Evolutionary conservation across 2,888 invertebrate species (phyloP).

Genomic region (Tetanocera ferruginea): DNA sequence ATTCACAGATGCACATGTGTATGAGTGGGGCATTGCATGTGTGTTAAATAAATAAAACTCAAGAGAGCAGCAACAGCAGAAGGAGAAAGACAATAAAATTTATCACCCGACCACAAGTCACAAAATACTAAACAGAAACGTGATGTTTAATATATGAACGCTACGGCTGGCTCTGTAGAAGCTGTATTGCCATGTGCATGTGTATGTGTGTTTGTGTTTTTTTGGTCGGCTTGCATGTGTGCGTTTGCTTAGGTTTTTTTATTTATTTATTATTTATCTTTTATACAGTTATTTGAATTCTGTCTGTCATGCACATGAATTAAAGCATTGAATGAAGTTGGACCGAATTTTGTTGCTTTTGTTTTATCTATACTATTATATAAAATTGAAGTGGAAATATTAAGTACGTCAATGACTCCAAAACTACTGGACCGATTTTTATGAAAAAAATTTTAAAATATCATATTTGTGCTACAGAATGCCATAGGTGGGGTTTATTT

Average conservation of each 20-base stretch:
- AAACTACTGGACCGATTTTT: no score
- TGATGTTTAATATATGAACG: slow-evolving; percentile 54
- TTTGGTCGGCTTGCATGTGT: not conserved
- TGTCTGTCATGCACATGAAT: slow-evolving; percentile 19
- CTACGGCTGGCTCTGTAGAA: slow-evolving; percentile 10
- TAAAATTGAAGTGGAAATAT: no score
- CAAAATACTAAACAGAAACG: slow-evolving; percentile 56
- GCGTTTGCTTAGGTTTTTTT: not conserved
- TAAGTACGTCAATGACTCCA: no score
- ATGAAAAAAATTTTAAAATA: no score
- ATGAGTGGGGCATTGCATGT: not conserved
- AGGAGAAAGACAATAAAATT: slow-evolving; percentile 56
- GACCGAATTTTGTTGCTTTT: not conserved
- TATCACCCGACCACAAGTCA: slow-evolving; percentile 58
- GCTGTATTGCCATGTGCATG: not conserved
- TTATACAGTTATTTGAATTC: slow-evolving; percentile 22
- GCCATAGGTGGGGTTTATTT: no score
- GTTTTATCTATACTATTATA: no score
- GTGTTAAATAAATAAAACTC: slow-evolving; percentile 34
- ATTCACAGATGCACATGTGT: not conserved
- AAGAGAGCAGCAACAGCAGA: slow-evolving; percentile 27
- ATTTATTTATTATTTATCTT: slow-evolving; percentile 18
- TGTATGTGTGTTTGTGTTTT: not conserved
- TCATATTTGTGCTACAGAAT: no score
- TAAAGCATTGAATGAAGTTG: not conserved